These are phyloP conservation scores for Drosophila nasuta DNA, from an alignment of 1,140 invertebrate species.

Conservation along the genomic window DNA sequence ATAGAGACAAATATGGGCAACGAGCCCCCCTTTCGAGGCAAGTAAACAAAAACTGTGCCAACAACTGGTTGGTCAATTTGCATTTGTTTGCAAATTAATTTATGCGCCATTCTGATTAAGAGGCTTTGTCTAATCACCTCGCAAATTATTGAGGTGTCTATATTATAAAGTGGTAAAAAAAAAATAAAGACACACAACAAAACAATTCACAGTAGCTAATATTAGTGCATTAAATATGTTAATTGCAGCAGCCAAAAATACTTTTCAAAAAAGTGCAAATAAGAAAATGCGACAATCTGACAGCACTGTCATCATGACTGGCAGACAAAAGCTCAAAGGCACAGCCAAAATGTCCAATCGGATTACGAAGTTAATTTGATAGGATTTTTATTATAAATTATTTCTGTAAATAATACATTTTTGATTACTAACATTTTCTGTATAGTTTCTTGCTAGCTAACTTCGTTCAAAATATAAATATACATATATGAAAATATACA, in stretches of 20 bases:
- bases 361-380: no score
- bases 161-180: background rate
- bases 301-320: background rate
- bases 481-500: background rate
- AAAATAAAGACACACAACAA: background rate
- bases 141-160: background rate
- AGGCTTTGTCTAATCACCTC: conserved; percentile 22
- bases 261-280: background rate
- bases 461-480: background rate
- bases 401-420: no score
- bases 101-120: conserved; percentile 27
- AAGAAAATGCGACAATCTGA: background rate
- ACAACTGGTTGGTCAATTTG: conserved; percentile 40
- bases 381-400: no score
- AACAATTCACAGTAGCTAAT: conserved; percentile 13
- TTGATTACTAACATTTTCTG: no score
- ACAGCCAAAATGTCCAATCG: background rate
- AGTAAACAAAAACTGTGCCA: conserved; percentile 17
- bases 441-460: no score
- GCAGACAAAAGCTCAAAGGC: background rate
- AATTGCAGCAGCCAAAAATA: background rate
- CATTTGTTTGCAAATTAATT: conserved; percentile 42
- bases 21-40: conserved; percentile 37
- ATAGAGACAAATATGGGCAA: conserved; percentile 6
- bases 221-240: conserved; percentile 9